A percentile compares a stretch with the other conserved stretches of the same genome.
These are phyloP conservation scores for Cliona cf. orientalis DNA, from an alignment of 37 sponge, comb jelly and placozoan genomes.

Conservation along the genomic window DNA sequence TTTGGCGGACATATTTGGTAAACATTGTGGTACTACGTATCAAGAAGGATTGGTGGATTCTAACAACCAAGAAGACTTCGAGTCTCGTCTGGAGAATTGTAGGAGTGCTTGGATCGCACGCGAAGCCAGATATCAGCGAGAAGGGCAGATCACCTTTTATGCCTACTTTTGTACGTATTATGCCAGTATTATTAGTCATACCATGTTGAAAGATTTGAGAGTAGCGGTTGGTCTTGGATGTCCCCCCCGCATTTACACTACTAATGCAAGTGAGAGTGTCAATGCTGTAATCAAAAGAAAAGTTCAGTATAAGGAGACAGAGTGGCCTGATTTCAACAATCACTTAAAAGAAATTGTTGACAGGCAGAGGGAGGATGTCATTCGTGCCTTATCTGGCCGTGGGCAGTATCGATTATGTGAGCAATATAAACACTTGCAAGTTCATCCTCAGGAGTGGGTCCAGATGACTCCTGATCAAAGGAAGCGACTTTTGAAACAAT, in stretches of 20 bases:
- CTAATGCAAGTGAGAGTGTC: slow-evolving; percentile 33
- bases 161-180: slow-evolving; percentile 24
- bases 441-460: slow-evolving; percentile 7
- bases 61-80: slow-evolving; percentile 14
- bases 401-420: slow-evolving; percentile 23
- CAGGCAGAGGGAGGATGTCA: slow-evolving; percentile 16
- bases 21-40: slow-evolving; percentile 14
- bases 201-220: slow-evolving; percentile 34
- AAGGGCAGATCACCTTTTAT: slow-evolving; percentile 14
- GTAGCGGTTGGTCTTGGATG: slow-evolving; percentile 18
- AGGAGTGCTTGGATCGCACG: slow-evolving; percentile 11
- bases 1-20: slow-evolving; percentile 57
- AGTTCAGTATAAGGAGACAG: slow-evolving; percentile 38
- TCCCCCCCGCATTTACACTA: slow-evolving; percentile 53
- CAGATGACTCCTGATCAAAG: slow-evolving; percentile 42
- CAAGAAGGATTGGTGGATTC: slow-evolving; percentile 53
- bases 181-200: slow-evolving; percentile 9
- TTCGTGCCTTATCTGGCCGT: slow-evolving; percentile 24
- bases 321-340: slow-evolving; percentile 48
- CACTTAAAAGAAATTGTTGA: not conserved
- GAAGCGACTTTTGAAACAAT: not conserved
- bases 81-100: not conserved
- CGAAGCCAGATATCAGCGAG: not conserved
- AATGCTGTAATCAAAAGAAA: slow-evolving; percentile 54
- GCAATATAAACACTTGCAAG: slow-evolving; percentile 3